These are phyloP conservation scores for Microctonus hyperodae DNA, from an alignment of 2,888 invertebrate genomes.

Conservation along the genomic window DNA sequence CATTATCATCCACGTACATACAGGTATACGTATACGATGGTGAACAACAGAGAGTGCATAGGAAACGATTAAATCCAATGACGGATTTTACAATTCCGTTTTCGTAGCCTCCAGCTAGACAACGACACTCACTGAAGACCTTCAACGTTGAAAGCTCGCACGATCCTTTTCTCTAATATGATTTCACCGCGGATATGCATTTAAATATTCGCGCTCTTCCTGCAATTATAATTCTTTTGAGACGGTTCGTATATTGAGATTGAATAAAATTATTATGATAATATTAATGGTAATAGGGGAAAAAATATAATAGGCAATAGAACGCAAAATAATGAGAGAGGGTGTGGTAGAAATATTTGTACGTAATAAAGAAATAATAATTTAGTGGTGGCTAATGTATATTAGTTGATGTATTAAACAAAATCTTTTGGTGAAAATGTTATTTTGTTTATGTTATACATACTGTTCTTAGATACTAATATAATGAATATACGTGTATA, in stretches of 20 bases:
- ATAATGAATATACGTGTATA: slow-evolving; percentile 7
- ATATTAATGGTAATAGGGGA: not conserved
- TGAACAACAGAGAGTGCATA: slow-evolving; percentile 60
- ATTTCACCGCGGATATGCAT: not conserved
- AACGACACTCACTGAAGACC: no score
- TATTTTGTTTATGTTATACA: slow-evolving; percentile 18
- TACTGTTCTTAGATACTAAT: slow-evolving; percentile 1
- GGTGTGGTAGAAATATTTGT: not conserved
- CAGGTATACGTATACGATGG: slow-evolving; percentile 50
- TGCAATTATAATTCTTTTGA: not conserved
- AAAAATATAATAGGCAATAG: not conserved
- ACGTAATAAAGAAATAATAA: not conserved
- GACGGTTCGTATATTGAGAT: not conserved
- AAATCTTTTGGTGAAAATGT: not conserved
- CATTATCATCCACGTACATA: not conserved
- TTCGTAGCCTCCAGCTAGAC: slow-evolving; percentile 7
- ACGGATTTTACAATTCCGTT: slow-evolving; percentile 47
- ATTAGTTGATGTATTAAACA: not conserved
- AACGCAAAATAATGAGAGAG: not conserved
- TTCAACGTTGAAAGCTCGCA: not conserved
- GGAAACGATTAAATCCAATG: slow-evolving; percentile 62
- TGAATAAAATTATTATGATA: not conserved
- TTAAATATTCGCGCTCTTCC: not conserved
- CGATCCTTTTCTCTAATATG: not conserved
- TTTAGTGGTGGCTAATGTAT: not conserved